Evolutionary conservation across 2,888 invertebrate species (phyloP), one percentile per base, ranked within the genome.

Genomic region (Hydropsyche betteni): DNA sequence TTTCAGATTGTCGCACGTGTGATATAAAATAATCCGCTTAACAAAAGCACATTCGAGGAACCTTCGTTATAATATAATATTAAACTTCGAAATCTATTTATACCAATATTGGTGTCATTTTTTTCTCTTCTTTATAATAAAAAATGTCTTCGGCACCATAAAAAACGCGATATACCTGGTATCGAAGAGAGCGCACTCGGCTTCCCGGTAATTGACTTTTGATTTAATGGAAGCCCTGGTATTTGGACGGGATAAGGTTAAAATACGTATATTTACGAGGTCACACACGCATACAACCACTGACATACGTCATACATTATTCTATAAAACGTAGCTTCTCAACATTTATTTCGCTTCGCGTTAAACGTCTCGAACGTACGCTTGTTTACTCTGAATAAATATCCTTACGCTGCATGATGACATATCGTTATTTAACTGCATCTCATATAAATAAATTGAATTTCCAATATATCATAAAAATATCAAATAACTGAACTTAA

Each of bases 131-230:
- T 10, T 1, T 44, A 64, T 64, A 64, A 64, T 55, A 55, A n/a
- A 2, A 64, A 64, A 64, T 64, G 64, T 64, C 64, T 64, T n/a
- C 64, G 36, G 34, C 12, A 36, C 34, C 34, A 64, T 64, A 64
- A 64, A 64, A 64, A 64, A 12, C 34, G 36, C 64, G 33, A 33
- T 44, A 44, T 44, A 44, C 44, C 44, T 36, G 64, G 14, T n/a
- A 36, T 64, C 36, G 36, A 64, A 64, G n/a, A 64, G n/a, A n/a
- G 64, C 64, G 36, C 5, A 64, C 64, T 64, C 34, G 68, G 58
- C 74, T 53, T 68, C 68, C 72, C 61, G 72, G 71, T 75, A 75
- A 75, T 75, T 75, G 75, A 75, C 75, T 75, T 75, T 68, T 75
- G 70, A 75, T 75, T 75, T 71, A 75, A 71, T 75, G 61, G 64